Conservation (phyloP, 2,113 vertebrate genomes). For the Spilogale gracilis region DNA sequence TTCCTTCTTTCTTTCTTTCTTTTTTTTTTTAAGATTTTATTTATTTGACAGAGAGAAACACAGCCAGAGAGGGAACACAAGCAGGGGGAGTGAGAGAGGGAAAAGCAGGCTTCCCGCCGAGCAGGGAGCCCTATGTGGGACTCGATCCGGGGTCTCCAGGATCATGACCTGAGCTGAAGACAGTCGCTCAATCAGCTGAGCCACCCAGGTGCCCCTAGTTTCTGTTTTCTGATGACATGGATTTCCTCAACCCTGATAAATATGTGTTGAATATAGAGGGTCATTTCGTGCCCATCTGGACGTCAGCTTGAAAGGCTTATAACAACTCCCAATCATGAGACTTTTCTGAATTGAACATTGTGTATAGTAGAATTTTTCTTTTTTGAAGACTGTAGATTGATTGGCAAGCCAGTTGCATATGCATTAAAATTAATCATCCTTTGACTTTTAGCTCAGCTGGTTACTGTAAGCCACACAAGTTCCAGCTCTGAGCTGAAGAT, state of each 20-base stretch:
- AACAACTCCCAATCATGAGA: not conserved
- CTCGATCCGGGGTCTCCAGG: no score
- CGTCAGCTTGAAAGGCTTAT: constrained; percentile 77
- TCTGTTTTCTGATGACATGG: constrained; percentile 92
- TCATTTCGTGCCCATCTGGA: constrained; percentile 92
- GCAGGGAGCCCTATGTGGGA: no score
- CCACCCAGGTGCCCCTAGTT: constrained; percentile 80
- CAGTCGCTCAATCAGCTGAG: no score
- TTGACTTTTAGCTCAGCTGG: not conserved
- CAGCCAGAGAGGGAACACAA: no score
- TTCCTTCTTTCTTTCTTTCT: no score
- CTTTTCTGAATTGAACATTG: not conserved
- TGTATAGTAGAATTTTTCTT: constrained; percentile 8
- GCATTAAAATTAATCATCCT: constrained; percentile 23
- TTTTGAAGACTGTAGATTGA: constrained; percentile 25
- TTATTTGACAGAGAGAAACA: no score
- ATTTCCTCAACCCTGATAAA: constrained; percentile 92
- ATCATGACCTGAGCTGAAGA: no score
- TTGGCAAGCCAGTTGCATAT: constrained; percentile 29
- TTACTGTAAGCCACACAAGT: not conserved
- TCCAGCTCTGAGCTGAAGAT: not conserved
- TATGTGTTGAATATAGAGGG: constrained; percentile 94
- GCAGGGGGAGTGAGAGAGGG: no score
- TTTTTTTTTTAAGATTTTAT: no score
- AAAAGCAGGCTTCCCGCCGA: no score